phyloP scores from a whole-genome alignment of 2,797 vertebrate species.

The Rhinichthys osculus region DNA sequence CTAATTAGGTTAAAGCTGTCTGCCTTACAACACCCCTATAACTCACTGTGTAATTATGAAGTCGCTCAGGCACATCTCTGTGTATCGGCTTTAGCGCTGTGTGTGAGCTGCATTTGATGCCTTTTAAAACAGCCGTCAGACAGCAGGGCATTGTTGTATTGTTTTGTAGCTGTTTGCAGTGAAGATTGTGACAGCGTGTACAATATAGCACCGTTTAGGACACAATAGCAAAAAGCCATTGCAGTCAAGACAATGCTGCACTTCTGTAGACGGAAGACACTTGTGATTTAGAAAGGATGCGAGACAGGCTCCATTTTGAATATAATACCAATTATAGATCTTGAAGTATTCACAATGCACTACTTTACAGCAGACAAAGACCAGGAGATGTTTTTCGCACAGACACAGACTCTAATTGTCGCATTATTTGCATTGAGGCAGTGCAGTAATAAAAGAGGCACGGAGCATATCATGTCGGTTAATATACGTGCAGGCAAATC shows the following conservation, averaged over 20 bases:
- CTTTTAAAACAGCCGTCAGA: conserved; percentile 6
- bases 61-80: neutral
- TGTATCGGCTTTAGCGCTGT: neutral
- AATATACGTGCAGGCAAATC: conserved; percentile 36
- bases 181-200: conserved; percentile 10
- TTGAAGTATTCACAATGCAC: neutral
- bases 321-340: conserved; percentile 23
- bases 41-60: conserved; percentile 32
- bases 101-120: conserved; percentile 15
- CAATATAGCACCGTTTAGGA: conserved; percentile 15
- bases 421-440: conserved; percentile 33
- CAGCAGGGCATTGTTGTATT: conserved; percentile 33
- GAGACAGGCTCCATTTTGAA: conserved; percentile 17
- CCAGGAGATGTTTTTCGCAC: neutral
- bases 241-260: conserved; percentile 24
- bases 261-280: conserved; percentile 10
- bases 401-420: conserved; percentile 40
- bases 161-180: conserved; percentile 10
- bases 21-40: neutral
- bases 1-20: conserved; percentile 15
- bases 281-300: neutral
- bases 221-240: conserved; percentile 33
- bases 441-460: conserved; percentile 13
- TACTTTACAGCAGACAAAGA: conserved; percentile 10
- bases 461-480: conserved; percentile 1